These are phyloP conservation scores for Caenorhabditis zanzibari DNA, from an alignment of 2,888 invertebrate genomes.

Conservation along the genomic window DNA sequence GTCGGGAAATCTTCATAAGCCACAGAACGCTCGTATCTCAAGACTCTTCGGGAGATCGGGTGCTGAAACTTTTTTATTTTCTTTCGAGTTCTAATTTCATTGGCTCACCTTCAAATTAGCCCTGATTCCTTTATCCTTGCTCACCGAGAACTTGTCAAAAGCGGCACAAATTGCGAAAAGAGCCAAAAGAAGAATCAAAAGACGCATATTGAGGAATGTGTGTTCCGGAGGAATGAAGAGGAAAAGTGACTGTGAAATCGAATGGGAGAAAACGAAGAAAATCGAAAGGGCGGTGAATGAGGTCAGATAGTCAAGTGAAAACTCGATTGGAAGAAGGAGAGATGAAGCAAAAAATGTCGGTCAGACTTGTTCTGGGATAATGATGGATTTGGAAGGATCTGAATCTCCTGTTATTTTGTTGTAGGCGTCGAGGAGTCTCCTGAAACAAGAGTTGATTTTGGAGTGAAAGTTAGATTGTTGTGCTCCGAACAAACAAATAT, in stretches of 20 bases:
- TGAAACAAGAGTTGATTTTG: constrained; percentile 12
- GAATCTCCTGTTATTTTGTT: constrained; percentile 37
- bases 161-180: constrained; percentile 26
- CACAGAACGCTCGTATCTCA: constrained; percentile 62
- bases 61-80: constrained; percentile 26
- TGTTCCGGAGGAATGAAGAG: constrained; percentile 31
- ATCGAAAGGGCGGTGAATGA: constrained; percentile 50
- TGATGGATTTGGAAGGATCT: constrained; percentile 28
- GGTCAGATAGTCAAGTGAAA: constrained; percentile 54
- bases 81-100: no score
- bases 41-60: constrained; percentile 65
- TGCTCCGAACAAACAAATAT: no score
- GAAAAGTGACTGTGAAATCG: constrained; percentile 9
- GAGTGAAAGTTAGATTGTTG: no score
- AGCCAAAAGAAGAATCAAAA: constrained; percentile 32
- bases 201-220: constrained; percentile 18
- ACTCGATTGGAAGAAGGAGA: constrained; percentile 23
- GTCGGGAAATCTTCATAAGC: constrained; percentile 62
- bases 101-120: constrained; percentile 55
- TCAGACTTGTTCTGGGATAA: constrained; percentile 56
- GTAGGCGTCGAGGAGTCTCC: constrained; percentile 59
- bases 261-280: constrained; percentile 9
- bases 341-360: constrained; percentile 41
- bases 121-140: constrained; percentile 55
- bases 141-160: constrained; percentile 60